Evolutionary conservation across 2,888 invertebrate genomes (phyloP), one percentile per base, ranked within the genome.

Genomic region (Ennomos erosarius): DNA sequence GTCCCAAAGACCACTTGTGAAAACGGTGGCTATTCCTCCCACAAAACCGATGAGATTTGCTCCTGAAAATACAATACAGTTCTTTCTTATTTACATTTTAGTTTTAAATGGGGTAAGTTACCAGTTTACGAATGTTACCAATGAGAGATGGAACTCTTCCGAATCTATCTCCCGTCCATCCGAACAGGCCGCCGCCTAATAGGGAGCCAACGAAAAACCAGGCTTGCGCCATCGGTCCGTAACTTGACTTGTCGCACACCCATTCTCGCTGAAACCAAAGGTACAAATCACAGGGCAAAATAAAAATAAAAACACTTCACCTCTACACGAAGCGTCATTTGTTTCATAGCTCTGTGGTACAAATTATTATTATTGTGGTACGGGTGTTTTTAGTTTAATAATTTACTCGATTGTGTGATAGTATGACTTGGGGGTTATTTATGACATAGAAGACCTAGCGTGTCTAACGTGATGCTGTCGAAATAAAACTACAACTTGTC

Each of bases 41-140:
- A 88, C 68, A 64, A 94, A 94, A 0, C 96, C 96, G 36, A 95
- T 85, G 38, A 95, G 46, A 79, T 97, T 97, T 8, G 96, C 93
- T 26, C 95, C 90, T 84, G 86, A 16, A 13, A 58, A 58, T 2
- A 12, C 12, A 39, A n/a, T n/a, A n/a, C n/a, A n/a, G n/a, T n/a
- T n/a, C n/a, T 5, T 5, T 10, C 26, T 16, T 16, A 16, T 1
- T 16, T 16, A 16, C 16, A 16, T 16, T 16, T 16, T 16, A 2
- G 3, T 16, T 2, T 16, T 16, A 16, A 26, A 10, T 26, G 10
- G 13, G 9, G 9, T 11, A 46, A 12, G 40, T 5, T 12, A 3
- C 1, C 11, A 12, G 12, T 40, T 40, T 38, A 68, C 68, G 73
- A 75, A 2, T 16, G 3, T 71, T 67, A 82, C 85, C 69, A 34